phyloP scores from a whole-genome alignment of 1,140 invertebrate species.

The Homalodisca vitripennis region DNA sequence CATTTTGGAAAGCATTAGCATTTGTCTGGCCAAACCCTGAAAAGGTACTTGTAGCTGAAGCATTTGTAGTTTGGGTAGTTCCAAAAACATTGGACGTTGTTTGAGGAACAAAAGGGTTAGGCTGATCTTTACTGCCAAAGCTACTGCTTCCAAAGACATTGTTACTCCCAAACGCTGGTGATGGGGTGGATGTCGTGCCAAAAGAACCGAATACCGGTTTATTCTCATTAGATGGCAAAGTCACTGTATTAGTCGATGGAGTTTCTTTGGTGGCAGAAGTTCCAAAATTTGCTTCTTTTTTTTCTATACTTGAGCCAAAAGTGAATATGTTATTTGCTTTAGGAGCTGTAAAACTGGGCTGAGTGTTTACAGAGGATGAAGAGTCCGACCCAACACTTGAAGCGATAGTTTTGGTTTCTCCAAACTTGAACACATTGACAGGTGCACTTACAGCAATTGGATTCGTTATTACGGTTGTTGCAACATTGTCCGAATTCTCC shows the following conservation, averaged over 20 bases:
- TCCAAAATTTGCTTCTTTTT: background rate
- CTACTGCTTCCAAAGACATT: background rate
- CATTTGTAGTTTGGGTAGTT: conserved; percentile 28
- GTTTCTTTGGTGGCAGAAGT: background rate
- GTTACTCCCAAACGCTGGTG: conserved; percentile 15
- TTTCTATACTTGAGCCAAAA: background rate
- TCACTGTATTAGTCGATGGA: background rate
- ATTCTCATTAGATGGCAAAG: too few relatives aligned
- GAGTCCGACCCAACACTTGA: background rate
- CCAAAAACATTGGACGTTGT: conserved; percentile 26
- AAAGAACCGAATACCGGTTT: background rate
- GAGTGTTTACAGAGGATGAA: background rate
- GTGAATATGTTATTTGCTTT: background rate
- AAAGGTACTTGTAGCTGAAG: conserved; percentile 16
- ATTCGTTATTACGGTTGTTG: background rate
- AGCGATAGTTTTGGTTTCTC: conserved; percentile 8
- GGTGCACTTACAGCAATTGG: conserved; percentile 7
- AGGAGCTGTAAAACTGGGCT: background rate
- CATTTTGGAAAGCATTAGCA: conserved; percentile 30
- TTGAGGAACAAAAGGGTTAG: background rate
- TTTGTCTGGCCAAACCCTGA: conserved; percentile 33
- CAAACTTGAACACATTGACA: conserved; percentile 22
- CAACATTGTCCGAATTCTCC: too few relatives aligned
- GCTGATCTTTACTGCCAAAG: background rate
- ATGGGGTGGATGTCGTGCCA: background rate